Percentiles rank a stretch among this genome's conserved stretches.
Conservation (phyloP, 2,888 invertebrate species). For the Athalia circularis region DNA sequence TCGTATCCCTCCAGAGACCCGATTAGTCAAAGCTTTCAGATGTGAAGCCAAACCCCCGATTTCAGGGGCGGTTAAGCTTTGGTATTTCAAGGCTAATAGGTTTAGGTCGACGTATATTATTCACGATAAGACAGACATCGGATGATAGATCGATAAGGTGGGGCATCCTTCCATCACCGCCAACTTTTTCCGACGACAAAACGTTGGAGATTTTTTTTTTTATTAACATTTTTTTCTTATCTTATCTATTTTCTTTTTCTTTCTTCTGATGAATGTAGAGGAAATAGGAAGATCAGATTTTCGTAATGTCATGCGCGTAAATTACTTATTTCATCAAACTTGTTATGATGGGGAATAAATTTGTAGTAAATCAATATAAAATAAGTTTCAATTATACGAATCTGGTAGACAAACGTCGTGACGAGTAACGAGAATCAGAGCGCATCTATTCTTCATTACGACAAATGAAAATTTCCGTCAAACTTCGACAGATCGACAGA, state of each 20-base stretch:
- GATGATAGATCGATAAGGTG: slow-evolving; percentile 44
- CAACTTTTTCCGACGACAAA: slow-evolving; percentile 39
- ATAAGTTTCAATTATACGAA: slow-evolving; percentile 7
- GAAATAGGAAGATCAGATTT: slow-evolving; percentile 28
- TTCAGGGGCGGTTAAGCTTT: slow-evolving; percentile 42
- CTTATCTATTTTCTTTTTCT: not conserved
- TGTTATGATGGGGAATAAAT: not conserved
- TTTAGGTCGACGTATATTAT: slow-evolving; percentile 43
- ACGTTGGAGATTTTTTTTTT: slow-evolving; percentile 21
- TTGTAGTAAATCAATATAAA: not conserved
- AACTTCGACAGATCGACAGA: slow-evolving; percentile 17
- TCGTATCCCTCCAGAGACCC: slow-evolving; percentile 35
- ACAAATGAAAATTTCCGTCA: slow-evolving; percentile 26
- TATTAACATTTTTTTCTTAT: not conserved
- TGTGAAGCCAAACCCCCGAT: slow-evolving; percentile 44
- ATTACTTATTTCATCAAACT: too few species aligned
- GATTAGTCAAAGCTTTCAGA: slow-evolving; percentile 43
- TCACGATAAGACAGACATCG: slow-evolving; percentile 45
- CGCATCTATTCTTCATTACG: not conserved
- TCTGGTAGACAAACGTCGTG: not conserved
- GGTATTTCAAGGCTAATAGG: slow-evolving; percentile 43
- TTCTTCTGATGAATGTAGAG: slow-evolving; percentile 9
- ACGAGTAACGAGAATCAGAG: slow-evolving; percentile 35
- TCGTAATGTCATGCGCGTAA: not conserved
- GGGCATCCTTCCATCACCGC: slow-evolving; percentile 38